These are phyloP conservation scores for Xiphophorus birchmanni DNA, from an alignment of 2,797 vertebrate species.

Conservation along the genomic window DNA sequence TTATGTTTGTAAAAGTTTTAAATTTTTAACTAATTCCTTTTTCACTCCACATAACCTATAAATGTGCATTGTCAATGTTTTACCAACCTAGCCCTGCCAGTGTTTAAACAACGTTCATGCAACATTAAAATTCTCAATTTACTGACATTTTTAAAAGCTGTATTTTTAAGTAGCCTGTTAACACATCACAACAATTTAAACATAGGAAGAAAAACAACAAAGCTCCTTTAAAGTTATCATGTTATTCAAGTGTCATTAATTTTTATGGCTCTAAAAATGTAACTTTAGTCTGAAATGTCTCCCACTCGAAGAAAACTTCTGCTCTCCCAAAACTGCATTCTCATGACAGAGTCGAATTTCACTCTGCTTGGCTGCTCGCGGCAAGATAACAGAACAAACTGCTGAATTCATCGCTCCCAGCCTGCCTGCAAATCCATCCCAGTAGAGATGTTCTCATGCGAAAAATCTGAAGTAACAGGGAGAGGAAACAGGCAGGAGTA, in stretches of 20 bases:
- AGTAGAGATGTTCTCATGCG: constrained; percentile 47
- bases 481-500: constrained; percentile 26
- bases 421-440: constrained; percentile 55
- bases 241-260: constrained; percentile 24
- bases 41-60: background rate
- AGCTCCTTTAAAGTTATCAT: constrained; percentile 4
- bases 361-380: constrained; percentile 63
- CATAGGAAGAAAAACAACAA: constrained; percentile 2
- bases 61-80: background rate
- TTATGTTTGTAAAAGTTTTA: background rate
- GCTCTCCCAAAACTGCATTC: constrained; percentile 40
- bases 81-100: background rate
- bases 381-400: constrained; percentile 62
- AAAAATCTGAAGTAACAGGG: constrained; percentile 45
- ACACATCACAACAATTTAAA: background rate
- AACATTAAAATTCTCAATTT: background rate
- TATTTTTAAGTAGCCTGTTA: background rate
- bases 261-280: constrained; percentile 21
- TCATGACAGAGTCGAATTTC: constrained; percentile 60
- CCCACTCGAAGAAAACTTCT: constrained; percentile 49
- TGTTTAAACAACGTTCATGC: background rate
- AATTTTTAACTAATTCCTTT: background rate
- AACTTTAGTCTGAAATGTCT: constrained; percentile 32
- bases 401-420: constrained; percentile 54
- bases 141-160: background rate